Evolutionary conservation across 2,113 vertebrate genomes (phyloP), one percentile per base, ranked within the genome.

Genomic region (Dromas ardeola): DNA sequence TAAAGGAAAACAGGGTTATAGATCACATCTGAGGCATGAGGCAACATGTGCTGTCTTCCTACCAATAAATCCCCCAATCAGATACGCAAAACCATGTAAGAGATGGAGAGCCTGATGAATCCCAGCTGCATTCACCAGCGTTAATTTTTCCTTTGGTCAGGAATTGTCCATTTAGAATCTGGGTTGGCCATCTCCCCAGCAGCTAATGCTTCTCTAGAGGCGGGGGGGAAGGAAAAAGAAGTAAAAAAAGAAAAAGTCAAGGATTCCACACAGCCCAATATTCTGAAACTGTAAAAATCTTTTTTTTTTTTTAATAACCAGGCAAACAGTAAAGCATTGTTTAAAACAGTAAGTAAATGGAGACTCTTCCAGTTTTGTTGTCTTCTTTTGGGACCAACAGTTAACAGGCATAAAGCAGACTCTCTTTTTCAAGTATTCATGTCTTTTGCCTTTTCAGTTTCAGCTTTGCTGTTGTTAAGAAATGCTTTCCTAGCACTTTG

Each of bases 121-220:
- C 81, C 88, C 96, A 96, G 93, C 83, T 97, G 88, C 58, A n/a
- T 13, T n/a, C 70, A 79, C 81, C 81, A 84, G 62, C 15, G 5
- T 38, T 93, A 12, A 62, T 88, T 95, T 91, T 87, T 66, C 70
- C 70, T 85, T 89, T 65, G 66, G 56, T 84, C 56, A 50, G 38
- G 58, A 90, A 56, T 91, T 97, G 95, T 92, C 88, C 72, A 86
- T 79, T 91, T 72, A 79, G 81, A 80, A 96, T 97, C 94, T 92
- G 61, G 34, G 52, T 42, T 97, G 96, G 96, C 97, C 65, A 89
- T 93, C 93, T 93, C 91, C 81, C 91, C 93, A 62, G 81, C 66
- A 94, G 76, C 70, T 94, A 69, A 89, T 93, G 53, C 38, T 88
- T 83, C 93, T 89, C 86, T 21, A 53, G 86, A 89, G 88, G 63